Conservation (phyloP, 2,888 invertebrate genomes). For the Nemotelus nigrinus region DNA sequence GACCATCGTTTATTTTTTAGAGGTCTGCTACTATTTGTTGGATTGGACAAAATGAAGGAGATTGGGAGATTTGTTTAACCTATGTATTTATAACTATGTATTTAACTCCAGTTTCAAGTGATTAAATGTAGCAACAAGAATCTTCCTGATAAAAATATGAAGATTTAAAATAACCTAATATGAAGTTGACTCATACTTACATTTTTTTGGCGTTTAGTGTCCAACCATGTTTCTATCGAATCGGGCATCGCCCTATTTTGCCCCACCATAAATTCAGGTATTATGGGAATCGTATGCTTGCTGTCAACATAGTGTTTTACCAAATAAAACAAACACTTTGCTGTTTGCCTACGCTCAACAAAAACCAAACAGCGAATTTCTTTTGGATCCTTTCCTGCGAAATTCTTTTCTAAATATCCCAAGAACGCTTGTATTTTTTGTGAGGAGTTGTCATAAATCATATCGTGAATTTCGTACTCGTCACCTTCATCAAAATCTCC, state of each 20-base stretch:
- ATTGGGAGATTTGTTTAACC: too few species aligned
- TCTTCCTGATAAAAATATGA: too few species aligned
- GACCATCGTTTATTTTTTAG: too few species aligned
- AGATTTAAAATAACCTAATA: too few species aligned
- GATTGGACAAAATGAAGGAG: too few species aligned
- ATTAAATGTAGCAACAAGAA: too few species aligned
- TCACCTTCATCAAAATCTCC: slow-evolving; percentile 57
- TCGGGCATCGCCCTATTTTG: slow-evolving; percentile 53
- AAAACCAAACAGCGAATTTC: slow-evolving; percentile 62
- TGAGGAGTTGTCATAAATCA: slow-evolving; percentile 70
- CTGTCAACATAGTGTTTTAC: slow-evolving; percentile 67
- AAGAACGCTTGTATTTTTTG: slow-evolving; percentile 73
- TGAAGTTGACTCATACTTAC: slow-evolving; percentile 51
- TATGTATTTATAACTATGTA: too few species aligned
- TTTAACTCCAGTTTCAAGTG: too few species aligned
- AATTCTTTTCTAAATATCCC: slow-evolving; percentile 70
- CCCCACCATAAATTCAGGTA: slow-evolving; percentile 80
- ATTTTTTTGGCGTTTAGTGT: slow-evolving; percentile 57
- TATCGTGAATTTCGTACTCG: slow-evolving; percentile 51
- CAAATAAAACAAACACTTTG: slow-evolving; percentile 78
- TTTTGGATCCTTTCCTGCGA: slow-evolving; percentile 60
- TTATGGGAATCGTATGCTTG: slow-evolving; percentile 68
- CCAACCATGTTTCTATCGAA: slow-evolving; percentile 57
- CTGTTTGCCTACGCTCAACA: slow-evolving; percentile 71
- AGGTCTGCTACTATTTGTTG: too few species aligned